These are phyloP conservation scores for Tineola bisselliella DNA, from an alignment of 2,888 invertebrate species.

Conservation along the genomic window DNA sequence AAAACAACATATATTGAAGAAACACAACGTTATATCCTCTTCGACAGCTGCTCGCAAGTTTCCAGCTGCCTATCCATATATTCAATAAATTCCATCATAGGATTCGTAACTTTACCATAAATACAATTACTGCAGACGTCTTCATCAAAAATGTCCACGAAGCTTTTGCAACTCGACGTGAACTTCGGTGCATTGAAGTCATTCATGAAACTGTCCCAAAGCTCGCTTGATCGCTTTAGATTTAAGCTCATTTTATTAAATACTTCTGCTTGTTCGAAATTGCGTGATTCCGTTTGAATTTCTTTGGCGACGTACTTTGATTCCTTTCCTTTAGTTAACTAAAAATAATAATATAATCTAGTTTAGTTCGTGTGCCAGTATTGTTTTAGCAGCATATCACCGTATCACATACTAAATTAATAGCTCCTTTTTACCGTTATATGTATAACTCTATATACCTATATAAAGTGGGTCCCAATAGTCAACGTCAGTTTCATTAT, in stretches of 20 bases:
- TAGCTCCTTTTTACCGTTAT: too few relatives aligned
- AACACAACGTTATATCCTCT: not conserved
- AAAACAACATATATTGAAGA: not conserved
- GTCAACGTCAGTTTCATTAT: too few relatives aligned
- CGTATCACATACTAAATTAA: too few relatives aligned
- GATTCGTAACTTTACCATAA: constrained; percentile 26
- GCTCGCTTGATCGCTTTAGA: constrained; percentile 26
- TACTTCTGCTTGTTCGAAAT: not conserved
- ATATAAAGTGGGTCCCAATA: too few relatives aligned
- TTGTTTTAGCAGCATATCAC: too few relatives aligned
- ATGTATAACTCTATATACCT: too few relatives aligned
- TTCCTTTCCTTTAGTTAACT: not conserved
- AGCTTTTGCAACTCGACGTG: not conserved
- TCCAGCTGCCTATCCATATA: constrained; percentile 40
- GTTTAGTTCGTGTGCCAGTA: too few relatives aligned
- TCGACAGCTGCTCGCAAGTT: not conserved
- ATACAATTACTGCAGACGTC: not conserved
- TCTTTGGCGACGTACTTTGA: not conserved
- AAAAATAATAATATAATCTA: not conserved
- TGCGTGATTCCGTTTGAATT: not conserved
- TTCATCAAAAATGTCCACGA: not conserved
- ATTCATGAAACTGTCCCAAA: constrained; percentile 25
- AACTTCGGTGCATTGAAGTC: not conserved
- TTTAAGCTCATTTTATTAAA: constrained; percentile 16
- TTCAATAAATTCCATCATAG: constrained; percentile 35